A percentile compares a stretch with the other conserved stretches of the same genome.
These are phyloP conservation scores for Chaetops frenatus DNA, from an alignment of 2,113 vertebrate species.

Conservation along the genomic window DNA sequence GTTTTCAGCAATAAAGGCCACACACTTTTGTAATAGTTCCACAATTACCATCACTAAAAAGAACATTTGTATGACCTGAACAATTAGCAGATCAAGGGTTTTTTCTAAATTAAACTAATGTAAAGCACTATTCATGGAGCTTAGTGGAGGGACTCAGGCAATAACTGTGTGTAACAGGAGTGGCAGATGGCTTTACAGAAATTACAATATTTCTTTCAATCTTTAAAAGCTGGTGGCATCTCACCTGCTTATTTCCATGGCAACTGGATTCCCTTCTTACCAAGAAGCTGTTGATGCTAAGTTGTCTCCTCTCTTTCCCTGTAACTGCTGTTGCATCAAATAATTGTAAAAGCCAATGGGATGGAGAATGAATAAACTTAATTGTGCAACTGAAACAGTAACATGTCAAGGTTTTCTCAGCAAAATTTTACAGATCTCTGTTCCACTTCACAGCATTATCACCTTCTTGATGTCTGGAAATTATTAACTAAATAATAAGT, in stretches of 20 bases:
- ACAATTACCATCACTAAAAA: neutral
- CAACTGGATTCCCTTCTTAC: neutral
- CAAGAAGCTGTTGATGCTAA: neutral
- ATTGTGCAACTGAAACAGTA: neutral
- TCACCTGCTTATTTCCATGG: neutral
- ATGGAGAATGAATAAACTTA: neutral
- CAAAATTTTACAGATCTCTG: neutral
- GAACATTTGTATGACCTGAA: neutral
- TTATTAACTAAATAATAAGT: neutral
- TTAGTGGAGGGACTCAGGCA: neutral
- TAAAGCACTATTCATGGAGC: neutral
- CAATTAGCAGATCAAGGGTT: neutral
- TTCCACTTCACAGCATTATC: neutral
- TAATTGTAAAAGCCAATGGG: neutral
- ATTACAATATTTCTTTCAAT: neutral
- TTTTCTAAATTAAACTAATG: neutral
- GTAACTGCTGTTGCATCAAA: neutral
- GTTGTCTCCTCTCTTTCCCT: neutral
- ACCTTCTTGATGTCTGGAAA: neutral
- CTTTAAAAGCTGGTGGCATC: neutral
- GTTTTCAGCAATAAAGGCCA: neutral
- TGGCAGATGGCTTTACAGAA: neutral
- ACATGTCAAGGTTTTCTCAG: neutral
- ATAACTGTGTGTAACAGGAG: neutral
- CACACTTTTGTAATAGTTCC: neutral